These are phyloP conservation scores for Euthynnus affinis DNA, from an alignment of 2,797 vertebrate genomes.

Conservation along the genomic window DNA sequence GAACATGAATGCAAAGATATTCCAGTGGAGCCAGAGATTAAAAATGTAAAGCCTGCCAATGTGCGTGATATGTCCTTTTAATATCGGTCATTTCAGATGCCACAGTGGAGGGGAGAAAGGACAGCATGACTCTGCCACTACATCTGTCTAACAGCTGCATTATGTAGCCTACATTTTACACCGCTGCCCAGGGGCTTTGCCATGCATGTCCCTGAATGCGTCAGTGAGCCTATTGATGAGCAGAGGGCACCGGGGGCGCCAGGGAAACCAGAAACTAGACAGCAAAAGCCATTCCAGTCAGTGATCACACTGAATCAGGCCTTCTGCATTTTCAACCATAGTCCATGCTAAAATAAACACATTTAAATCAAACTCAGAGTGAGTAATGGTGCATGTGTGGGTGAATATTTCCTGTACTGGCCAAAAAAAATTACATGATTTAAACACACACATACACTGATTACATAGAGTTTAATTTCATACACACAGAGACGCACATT, in stretches of 20 bases:
- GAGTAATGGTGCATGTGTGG: not conserved
- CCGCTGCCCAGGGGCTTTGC: not conserved
- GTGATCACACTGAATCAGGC: not conserved
- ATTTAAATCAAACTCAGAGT: not conserved
- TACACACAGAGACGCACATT: not conserved
- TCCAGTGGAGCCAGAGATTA: no score
- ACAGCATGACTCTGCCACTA: not conserved
- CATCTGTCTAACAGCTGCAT: slow-evolving; percentile 6
- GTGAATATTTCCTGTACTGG: no score
- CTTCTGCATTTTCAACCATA: not conserved
- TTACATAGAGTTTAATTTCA: not conserved
- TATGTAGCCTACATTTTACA: slow-evolving; percentile 20
- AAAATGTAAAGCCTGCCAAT: no score
- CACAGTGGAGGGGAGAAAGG: no score
- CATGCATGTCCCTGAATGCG: not conserved
- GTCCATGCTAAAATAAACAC: not conserved
- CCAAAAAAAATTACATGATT: not conserved
- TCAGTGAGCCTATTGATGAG: slow-evolving; percentile 3
- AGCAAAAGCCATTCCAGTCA: not conserved
- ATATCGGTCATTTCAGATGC: not conserved
- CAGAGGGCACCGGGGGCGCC: slow-evolving; percentile 8
- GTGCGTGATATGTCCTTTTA: not conserved
- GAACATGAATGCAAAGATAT: no score
- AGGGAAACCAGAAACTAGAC: not conserved
- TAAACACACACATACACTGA: not conserved